Percentiles rank a stretch among this genome's conserved stretches.
Evolutionary conservation across 2,113 vertebrate genomes (phyloP).

Genomic region (Telmatochromis brichardi): DNA sequence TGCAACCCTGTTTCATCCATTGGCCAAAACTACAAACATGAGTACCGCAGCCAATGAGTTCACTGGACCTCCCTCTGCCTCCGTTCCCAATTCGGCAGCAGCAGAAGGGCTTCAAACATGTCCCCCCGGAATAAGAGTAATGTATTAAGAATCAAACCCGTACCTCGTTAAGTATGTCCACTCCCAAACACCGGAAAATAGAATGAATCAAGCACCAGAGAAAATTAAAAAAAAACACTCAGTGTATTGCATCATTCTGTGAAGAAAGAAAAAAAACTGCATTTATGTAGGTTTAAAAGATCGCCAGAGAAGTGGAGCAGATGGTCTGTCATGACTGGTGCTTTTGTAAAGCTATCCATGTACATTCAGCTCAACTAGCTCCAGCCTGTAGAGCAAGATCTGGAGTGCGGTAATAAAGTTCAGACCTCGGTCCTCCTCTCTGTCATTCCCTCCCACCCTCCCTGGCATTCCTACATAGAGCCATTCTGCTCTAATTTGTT

Average conservation of each 20-base stretch:
- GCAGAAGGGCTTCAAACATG: conserved; percentile 2
- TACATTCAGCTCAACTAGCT: conserved; percentile 21
- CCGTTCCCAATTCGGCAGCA: background rate
- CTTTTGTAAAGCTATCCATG: conserved; percentile 48
- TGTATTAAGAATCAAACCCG: background rate
- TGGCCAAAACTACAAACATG: conserved; percentile 25
- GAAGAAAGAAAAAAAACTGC: background rate
- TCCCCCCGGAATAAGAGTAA: background rate
- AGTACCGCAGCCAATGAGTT: background rate
- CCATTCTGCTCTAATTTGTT: conserved; percentile 47
- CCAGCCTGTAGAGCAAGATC: conserved; percentile 30
- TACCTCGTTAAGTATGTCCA: conserved; percentile 32
- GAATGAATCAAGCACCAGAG: conserved; percentile 5
- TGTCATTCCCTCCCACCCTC: conserved; percentile 3
- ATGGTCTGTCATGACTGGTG: conserved; percentile 50
- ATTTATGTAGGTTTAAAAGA: conserved; percentile 49
- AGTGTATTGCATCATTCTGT: conserved; percentile 15
- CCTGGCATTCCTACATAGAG: conserved; percentile 43
- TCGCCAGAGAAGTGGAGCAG: conserved; percentile 48
- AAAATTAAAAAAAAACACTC: background rate
- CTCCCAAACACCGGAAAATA: conserved; percentile 5
- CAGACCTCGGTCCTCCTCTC: conserved; percentile 26
- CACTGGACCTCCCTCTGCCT: conserved; percentile 1
- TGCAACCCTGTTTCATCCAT: conserved; percentile 1
- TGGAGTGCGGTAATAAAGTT: conserved; percentile 33